Percentiles rank a stretch among this genome's conserved stretches.
Conservation (phyloP, 2,888 invertebrate species). For the Sylvicola fuscatus region DNA sequence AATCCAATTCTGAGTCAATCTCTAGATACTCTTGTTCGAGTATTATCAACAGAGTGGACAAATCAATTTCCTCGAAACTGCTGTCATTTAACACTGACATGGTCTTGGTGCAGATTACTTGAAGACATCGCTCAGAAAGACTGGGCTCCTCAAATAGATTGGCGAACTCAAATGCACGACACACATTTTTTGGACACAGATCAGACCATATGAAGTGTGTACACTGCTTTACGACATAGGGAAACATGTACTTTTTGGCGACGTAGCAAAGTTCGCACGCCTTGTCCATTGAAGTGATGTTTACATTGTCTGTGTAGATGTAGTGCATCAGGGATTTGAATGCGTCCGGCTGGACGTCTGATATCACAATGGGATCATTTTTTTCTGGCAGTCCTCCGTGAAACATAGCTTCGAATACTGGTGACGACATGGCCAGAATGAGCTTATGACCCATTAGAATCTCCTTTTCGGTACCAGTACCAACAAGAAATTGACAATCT, state of each 20-base stretch:
- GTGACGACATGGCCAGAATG: constrained; percentile 67
- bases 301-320: constrained; percentile 64
- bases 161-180: constrained; percentile 70
- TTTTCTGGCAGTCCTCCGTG: constrained; percentile 67
- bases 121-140: constrained; percentile 61
- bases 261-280: constrained; percentile 75
- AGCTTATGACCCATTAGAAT: constrained; percentile 56
- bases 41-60: constrained; percentile 50
- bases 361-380: constrained; percentile 53
- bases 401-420: constrained; percentile 79
- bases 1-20: constrained; percentile 52
- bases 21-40: constrained; percentile 54
- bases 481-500: constrained; percentile 65
- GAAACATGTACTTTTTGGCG: constrained; percentile 75
- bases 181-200: constrained; percentile 49
- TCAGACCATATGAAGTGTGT: constrained; percentile 63
- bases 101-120: constrained; percentile 57
- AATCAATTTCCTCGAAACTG: constrained; percentile 58
- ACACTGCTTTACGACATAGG: constrained; percentile 62
- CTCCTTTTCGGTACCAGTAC: constrained; percentile 54
- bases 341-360: constrained; percentile 71
- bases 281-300: constrained; percentile 62
- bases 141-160: constrained; percentile 65
- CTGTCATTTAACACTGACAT: constrained; percentile 51
- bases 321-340: constrained; percentile 66